These are phyloP conservation scores for Lipophrys pholis DNA, from an alignment of 2,113 vertebrate genomes.

Conservation along the genomic window DNA sequence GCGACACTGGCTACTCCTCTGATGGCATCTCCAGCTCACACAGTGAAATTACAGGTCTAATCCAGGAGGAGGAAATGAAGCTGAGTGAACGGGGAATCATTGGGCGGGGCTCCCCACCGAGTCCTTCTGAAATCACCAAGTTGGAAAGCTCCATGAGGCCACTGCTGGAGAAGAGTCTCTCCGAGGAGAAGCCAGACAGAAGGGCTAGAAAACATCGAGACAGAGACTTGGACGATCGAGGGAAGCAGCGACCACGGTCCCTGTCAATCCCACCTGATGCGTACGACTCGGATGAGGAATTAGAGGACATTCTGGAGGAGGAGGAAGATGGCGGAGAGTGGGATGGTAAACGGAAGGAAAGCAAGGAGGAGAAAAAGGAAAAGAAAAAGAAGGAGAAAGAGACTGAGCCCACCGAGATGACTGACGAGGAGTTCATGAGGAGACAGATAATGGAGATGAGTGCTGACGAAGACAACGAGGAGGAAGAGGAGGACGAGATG, in stretches of 20 bases:
- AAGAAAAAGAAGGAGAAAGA: conserved; percentile 83
- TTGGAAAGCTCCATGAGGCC: conserved; percentile 92
- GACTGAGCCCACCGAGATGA: conserved; percentile 78
- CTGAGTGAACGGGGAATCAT: conserved; percentile 89
- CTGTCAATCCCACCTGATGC: conserved; percentile 94
- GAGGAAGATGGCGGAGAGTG: conserved; percentile 91
- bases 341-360: conserved; percentile 86
- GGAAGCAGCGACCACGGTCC: conserved; percentile 91
- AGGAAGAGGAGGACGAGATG: conserved; percentile 77
- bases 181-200: conserved; percentile 78
- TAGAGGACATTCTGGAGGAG: conserved; percentile 93
- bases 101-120: conserved; percentile 86
- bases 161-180: conserved; percentile 86
- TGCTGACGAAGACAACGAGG: conserved; percentile 91
- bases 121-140: conserved; percentile 93
- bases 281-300: conserved; percentile 94
- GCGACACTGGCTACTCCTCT: conserved; percentile 87
- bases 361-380: conserved; percentile 89
- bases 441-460: conserved; percentile 98
- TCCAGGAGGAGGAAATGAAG: conserved; percentile 95
- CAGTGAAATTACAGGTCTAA: conserved; percentile 95
- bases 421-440: conserved; percentile 96
- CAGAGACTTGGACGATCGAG: conserved; percentile 81
- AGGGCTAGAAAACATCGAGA: conserved; percentile 75
- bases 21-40: conserved; percentile 94